phyloP scores from a whole-genome alignment of 2,888 invertebrate genomes.

The Odontothrips loti region DNA sequence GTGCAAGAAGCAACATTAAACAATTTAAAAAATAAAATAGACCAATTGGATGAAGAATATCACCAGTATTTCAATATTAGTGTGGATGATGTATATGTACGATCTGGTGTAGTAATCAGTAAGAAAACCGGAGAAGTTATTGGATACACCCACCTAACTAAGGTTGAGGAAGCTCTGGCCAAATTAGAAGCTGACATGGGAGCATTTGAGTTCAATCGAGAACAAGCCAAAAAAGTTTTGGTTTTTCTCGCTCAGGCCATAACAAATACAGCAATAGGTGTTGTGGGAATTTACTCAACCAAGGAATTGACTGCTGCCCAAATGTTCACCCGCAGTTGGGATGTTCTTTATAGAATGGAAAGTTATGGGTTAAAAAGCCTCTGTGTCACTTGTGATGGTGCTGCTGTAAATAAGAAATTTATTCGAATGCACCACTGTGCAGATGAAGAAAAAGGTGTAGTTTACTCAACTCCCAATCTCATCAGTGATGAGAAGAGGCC shows the following conservation, averaged over 20 bases:
- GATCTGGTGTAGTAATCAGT: not conserved
- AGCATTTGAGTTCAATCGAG: not conserved
- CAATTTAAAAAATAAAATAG: not conserved
- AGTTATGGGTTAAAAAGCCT: not conserved
- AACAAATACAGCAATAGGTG: not conserved
- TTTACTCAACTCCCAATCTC: not conserved
- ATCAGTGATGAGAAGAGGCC: not conserved
- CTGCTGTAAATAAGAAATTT: not conserved
- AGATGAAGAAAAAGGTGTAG: not conserved
- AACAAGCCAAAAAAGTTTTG: not conserved
- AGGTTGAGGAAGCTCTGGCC: not conserved
- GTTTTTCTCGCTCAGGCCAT: not conserved
- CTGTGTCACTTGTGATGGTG: not conserved
- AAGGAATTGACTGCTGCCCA: not conserved
- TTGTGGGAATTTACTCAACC: not conserved
- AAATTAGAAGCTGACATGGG: not conserved
- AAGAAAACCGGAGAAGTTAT: not conserved
- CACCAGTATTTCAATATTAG: not conserved
- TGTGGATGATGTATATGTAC: not conserved
- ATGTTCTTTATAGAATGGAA: not conserved
- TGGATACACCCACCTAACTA: not conserved
- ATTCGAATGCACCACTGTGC: not conserved
- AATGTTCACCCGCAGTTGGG: not conserved
- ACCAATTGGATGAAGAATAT: not conserved
- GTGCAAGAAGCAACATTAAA: not conserved